phyloP scores from a whole-genome alignment of 2,797 vertebrate genomes.

The Apodemus agrarius region DNA sequence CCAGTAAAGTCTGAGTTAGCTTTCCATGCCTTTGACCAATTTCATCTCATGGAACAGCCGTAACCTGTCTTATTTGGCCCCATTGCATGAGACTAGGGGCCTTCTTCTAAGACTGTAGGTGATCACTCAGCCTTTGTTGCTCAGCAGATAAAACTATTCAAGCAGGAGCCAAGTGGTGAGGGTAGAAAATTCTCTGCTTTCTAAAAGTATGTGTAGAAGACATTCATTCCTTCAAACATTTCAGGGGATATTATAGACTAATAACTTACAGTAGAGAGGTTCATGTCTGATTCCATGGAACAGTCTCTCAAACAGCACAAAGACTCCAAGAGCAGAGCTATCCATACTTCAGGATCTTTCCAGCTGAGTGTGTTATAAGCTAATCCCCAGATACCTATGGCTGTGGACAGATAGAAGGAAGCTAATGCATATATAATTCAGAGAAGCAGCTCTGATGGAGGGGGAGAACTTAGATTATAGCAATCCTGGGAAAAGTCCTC shows the following conservation, averaged over 20 bases:
- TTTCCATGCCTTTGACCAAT: not conserved
- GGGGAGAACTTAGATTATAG: not conserved
- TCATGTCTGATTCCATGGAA: not conserved
- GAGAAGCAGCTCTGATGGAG: not conserved
- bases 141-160: not conserved
- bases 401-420: not conserved
- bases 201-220: not conserved
- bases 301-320: not conserved
- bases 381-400: not conserved
- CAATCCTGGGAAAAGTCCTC: not conserved
- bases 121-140: not conserved
- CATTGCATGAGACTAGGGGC: not conserved
- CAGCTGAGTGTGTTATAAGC: not conserved
- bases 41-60: not conserved
- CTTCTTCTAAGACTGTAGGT: not conserved
- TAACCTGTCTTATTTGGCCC: not conserved
- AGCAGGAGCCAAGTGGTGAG: not conserved
- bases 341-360: not conserved
- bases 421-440: not conserved
- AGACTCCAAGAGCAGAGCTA: not conserved
- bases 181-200: not conserved
- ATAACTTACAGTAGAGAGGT: not conserved
- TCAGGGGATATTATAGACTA: not conserved
- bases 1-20: conserved; percentile 15
- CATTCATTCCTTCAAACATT: not conserved